Evolutionary conservation across 1,140 invertebrate genomes (phyloP).

Genomic region (Vollenhovia emeryi): DNA sequence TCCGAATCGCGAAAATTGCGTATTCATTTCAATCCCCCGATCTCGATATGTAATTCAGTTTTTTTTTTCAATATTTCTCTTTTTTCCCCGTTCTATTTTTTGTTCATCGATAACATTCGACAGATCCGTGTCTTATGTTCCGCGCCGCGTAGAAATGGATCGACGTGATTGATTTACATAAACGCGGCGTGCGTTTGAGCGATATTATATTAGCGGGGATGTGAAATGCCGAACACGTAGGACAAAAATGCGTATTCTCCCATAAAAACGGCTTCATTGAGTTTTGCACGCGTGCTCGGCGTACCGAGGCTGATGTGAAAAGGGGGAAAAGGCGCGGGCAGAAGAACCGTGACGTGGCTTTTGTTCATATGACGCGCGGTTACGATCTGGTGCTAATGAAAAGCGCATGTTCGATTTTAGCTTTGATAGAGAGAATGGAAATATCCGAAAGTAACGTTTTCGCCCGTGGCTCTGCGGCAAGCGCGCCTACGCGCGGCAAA

Average conservation of each 20-base stretch:
- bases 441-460: neutral
- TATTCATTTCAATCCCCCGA: neutral
- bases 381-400: constrained; percentile 42
- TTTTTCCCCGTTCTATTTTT: neutral
- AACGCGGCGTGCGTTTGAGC: neutral
- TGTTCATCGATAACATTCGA: neutral
- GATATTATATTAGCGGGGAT: constrained; percentile 34
- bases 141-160: neutral
- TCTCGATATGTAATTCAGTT: neutral
- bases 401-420: constrained; percentile 33
- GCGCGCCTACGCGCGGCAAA: no score
- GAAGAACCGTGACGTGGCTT: constrained; percentile 22
- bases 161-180: constrained; percentile 48
- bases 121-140: constrained; percentile 12
- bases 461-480: no score
- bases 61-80: neutral
- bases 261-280: constrained; percentile 59
- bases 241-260: constrained; percentile 51
- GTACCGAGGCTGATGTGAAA: constrained; percentile 9
- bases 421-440: neutral
- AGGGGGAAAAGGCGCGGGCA: constrained; percentile 20
- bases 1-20: neutral
- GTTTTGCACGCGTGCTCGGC: constrained; percentile 42
- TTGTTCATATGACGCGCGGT: constrained; percentile 28
- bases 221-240: constrained; percentile 44